Evolutionary conservation across 2,113 vertebrate species (phyloP).

Genomic region (Blennius ocellaris): DNA sequence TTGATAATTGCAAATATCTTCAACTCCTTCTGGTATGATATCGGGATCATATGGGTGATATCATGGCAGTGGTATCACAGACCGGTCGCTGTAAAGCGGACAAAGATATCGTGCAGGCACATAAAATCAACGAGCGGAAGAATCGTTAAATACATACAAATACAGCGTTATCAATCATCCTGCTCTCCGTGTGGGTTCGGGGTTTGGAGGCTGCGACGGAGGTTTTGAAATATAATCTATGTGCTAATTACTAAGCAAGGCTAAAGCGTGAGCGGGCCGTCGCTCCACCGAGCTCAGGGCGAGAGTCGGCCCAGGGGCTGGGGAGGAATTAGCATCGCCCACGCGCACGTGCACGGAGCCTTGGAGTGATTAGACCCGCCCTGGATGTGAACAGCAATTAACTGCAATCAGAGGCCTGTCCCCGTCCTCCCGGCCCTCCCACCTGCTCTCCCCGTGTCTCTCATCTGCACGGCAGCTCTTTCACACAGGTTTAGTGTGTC

Average conservation of each 20-base stretch:
- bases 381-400: constrained; percentile 75
- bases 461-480: constrained; percentile 36
- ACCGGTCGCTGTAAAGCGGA: too few relatives aligned
- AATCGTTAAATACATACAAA: too few relatives aligned
- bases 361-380: constrained; percentile 67
- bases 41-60: too few relatives aligned
- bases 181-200: too few relatives aligned
- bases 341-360: constrained; percentile 12
- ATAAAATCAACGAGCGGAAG: too few relatives aligned
- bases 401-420: constrained; percentile 70
- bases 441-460: constrained; percentile 13
- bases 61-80: too few relatives aligned
- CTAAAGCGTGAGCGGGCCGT: constrained; percentile 42
- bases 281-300: constrained; percentile 43
- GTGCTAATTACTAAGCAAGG: constrained; percentile 73
- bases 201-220: constrained; percentile 15
- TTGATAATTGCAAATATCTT: too few relatives aligned
- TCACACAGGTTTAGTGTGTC: constrained; percentile 15
- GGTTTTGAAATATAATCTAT: constrained; percentile 61
- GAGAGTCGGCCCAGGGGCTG: constrained; percentile 39
- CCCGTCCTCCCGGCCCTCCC: constrained; percentile 53
- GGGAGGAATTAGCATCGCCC: constrained; percentile 33
- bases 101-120: too few relatives aligned
- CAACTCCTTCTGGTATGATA: too few relatives aligned
- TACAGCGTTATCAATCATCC: too few relatives aligned